Evolutionary conservation across 2,113 vertebrate species (phyloP), one percentile per base, ranked within the genome.

Genomic region (Daphoenositta chrysoptera): DNA sequence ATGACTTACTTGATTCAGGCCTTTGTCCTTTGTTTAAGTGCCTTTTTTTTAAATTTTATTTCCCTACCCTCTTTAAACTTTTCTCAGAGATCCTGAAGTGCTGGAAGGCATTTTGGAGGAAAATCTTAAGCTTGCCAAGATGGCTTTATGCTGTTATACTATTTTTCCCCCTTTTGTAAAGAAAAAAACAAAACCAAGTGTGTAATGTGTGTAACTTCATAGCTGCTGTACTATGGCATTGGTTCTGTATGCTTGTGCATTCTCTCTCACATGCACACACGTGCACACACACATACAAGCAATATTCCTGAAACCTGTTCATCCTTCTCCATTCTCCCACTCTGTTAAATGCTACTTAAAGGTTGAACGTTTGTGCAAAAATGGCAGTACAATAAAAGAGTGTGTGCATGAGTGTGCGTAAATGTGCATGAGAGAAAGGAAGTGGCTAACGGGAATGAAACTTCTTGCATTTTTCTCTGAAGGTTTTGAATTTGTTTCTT

Each of bases 21-120:
- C 97, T 98, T 98, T 97, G 96, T 98, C 98, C 93, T 98, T 98
- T 97, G 96, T 96, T 98, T 98, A 98, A 98, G 98, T 98, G 98
- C 98, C 98, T 98, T 98, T 97, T 97, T 95, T 80, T 61, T 89
- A 85, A 19, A 44, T 93, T 89, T 85, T 78, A 81, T 88, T 95
- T 86, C 60, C 69, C 45, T 76, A 56, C 73, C 68, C 70, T 93
- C 92, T 95, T 92, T 54, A 97, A 97, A 96, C 86, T 97, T 84
- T 97, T 97, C 97, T 98, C 97, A 97, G 95, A 98, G 97, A 97
- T 94, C 92, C 96, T 97, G 73, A 97, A 97, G 83, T 98, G 94
- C 95, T 98, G 82, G 85, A 90, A 95, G 84, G 97, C 97, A 96
- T 98, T 97, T 97, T 94, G 72, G 94, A 97, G 91, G 91, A 97